These are phyloP conservation scores for Dendropsophus ebraccatus DNA, from an alignment of 2,113 vertebrate species.

Conservation along the genomic window DNA sequence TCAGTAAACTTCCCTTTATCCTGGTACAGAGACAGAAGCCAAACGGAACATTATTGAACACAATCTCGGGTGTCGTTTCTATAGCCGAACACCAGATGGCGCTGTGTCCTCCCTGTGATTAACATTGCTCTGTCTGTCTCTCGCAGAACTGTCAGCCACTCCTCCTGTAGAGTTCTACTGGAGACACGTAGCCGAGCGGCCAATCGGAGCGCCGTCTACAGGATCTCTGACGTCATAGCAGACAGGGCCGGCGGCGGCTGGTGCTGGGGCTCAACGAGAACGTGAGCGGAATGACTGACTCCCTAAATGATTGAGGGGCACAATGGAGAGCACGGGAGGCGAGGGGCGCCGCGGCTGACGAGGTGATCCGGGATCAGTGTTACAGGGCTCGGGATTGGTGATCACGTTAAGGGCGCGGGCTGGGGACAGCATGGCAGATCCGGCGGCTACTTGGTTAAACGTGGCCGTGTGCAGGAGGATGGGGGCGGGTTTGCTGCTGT, in stretches of 20 bases:
- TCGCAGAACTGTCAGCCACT: neutral
- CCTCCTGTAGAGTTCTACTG: conserved; percentile 59
- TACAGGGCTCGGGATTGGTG: neutral
- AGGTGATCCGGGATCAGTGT: neutral
- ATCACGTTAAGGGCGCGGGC: neutral
- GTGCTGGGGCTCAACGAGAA: neutral
- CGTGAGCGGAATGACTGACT: neutral
- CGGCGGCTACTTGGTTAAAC: neutral
- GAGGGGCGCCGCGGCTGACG: neutral
- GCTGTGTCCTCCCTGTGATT: neutral
- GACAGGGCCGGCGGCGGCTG: neutral
- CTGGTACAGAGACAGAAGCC: neutral
- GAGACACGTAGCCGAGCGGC: neutral
- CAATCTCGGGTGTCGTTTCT: neutral
- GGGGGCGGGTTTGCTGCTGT: neutral
- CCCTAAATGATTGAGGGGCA: neutral
- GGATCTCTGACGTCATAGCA: neutral
- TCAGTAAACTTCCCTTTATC: neutral
- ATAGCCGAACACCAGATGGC: neutral
- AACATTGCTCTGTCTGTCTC: neutral
- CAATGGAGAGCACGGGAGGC: neutral
- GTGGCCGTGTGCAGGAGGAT: neutral
- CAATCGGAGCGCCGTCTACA: conserved; percentile 1
- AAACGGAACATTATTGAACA: too few species aligned
- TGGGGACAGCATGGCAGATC: neutral